These are phyloP conservation scores for Takifugu rubripes DNA, from an alignment of 2,797 vertebrate genomes.

Conservation along the genomic window DNA sequence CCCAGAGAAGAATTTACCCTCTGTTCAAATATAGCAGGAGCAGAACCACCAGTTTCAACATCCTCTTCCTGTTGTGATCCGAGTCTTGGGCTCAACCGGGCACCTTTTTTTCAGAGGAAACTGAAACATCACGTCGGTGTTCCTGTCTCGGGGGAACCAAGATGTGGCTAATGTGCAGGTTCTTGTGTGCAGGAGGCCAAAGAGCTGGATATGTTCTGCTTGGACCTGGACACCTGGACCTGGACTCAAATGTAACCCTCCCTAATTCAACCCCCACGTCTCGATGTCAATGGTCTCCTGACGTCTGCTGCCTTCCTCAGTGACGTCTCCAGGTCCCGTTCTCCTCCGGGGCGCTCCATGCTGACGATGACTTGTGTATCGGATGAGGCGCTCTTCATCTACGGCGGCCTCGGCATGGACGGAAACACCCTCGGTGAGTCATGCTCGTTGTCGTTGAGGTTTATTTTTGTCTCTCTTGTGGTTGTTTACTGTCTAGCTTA, in stretches of 20 bases:
- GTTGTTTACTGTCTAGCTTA: neutral
- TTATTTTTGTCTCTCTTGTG: too few species aligned
- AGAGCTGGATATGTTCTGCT: constrained; percentile 86
- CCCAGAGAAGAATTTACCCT: too few species aligned
- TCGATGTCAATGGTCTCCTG: neutral
- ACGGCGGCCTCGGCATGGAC: constrained; percentile 85
- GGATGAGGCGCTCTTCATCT: constrained; percentile 84
- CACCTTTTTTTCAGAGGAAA: neutral
- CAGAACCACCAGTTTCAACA: constrained; percentile 21
- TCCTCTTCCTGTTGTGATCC: constrained; percentile 39
- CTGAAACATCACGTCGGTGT: neutral
- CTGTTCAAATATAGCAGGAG: neutral
- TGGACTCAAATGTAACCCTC: constrained; percentile 85
- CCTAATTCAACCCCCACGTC: too few species aligned
- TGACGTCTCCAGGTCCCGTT: constrained; percentile 19
- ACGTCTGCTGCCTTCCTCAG: constrained; percentile 28
- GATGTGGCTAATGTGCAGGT: too few species aligned
- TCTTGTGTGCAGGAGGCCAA: constrained; percentile 77
- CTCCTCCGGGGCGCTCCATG: constrained; percentile 86
- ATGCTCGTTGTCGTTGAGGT: too few species aligned
- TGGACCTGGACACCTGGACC: constrained; percentile 89
- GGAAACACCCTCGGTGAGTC: constrained; percentile 87
- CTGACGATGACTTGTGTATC: constrained; percentile 86
- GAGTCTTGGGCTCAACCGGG: neutral
- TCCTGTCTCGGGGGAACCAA: too few species aligned